A percentile compares a stretch with the other conserved stretches of the same genome.
Evolutionary conservation across 1,140 invertebrate species (phyloP).

Genomic region (Drosophila sproati): DNA sequence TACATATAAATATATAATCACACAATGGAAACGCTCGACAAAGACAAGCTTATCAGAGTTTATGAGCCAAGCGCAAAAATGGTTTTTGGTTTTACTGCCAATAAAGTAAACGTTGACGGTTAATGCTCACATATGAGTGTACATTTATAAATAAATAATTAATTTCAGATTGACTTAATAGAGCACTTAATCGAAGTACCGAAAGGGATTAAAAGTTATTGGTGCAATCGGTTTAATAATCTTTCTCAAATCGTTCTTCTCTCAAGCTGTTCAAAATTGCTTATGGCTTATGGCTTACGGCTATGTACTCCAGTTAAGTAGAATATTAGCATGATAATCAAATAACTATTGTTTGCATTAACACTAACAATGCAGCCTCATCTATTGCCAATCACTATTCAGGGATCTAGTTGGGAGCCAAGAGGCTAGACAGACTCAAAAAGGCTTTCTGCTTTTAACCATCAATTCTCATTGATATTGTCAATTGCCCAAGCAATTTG

Average conservation of each 20-base stretch:
- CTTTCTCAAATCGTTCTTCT: conserved; percentile 56
- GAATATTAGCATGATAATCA: conserved; percentile 4
- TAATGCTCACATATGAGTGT: not conserved
- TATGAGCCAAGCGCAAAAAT: not conserved
- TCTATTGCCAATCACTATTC: conserved; percentile 5
- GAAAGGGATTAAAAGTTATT: conserved; percentile 55
- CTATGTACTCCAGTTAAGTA: not conserved
- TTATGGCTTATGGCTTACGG: conserved; percentile 25
- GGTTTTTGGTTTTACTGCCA: not conserved
- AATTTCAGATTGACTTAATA: conserved; percentile 42
- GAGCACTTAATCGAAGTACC: conserved; percentile 46
- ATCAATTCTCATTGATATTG: conserved; percentile 53
- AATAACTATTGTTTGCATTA: conserved; percentile 8
- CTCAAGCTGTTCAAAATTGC: conserved; percentile 27
- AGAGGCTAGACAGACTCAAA: conserved; percentile 19
- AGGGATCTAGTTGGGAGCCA: not conserved
- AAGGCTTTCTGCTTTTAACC: not conserved
- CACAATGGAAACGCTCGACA: no score
- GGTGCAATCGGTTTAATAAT: conserved; percentile 48
- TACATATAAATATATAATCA: no score
- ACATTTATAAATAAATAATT: not conserved
- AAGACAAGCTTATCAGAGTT: no score
- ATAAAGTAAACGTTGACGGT: not conserved
- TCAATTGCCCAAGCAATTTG: conserved; percentile 46
- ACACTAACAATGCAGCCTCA: conserved; percentile 2